Base-by-base conservation (phyloP, 1,140 invertebrate genomes). In the Venustaconcha ellipsiformis region DNA sequence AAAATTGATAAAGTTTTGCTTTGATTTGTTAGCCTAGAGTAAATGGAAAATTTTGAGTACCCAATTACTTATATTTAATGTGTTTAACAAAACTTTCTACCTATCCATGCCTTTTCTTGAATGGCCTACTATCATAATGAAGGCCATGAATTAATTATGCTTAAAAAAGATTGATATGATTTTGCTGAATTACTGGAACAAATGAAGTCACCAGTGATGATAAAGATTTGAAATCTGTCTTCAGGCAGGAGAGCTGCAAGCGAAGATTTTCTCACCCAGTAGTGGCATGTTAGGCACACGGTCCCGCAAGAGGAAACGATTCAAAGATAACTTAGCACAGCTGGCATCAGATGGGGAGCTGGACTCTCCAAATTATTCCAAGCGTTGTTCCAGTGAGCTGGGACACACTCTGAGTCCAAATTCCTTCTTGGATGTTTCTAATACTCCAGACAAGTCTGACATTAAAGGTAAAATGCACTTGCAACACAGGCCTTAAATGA, bases 331-430 rank as follows among this genome's bases (percentile, higher is more conserved):
- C 23, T 83, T 90, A n/a, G 88, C 89, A 2, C 89, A 90, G 67
- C 83, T 91, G 66, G 89, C 87, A 18, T 83, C 78, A n/a, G 89
- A 90, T 72, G 89, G 87, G 26, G 87, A 89, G 60, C 67, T 84
- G 23, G 88, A 89, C 26, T 92, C 92, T n/a, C 92, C 91, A 14
- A 65, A 83, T 66, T 74, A 73, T 5, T 90, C 92, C 80, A 96
- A 96, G 89, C 93, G 96, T 57, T 92, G 95, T 78, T 96, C 95
- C 0, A 96, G 94, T 5, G 95, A 96, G 17, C 68, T 84, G 90
- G 94, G 94, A 23, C 94, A 94, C 13, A 86, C 95, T n/a, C 95
- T 94, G 84, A 93, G 95, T 20, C 95, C 94, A 79, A 95, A 94
- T 65, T 96, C 95, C 80, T 95, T 96, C 88, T 92, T 97, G 55